Conservation (phyloP, 2,797 vertebrate genomes). For the Alauda arvensis region DNA sequence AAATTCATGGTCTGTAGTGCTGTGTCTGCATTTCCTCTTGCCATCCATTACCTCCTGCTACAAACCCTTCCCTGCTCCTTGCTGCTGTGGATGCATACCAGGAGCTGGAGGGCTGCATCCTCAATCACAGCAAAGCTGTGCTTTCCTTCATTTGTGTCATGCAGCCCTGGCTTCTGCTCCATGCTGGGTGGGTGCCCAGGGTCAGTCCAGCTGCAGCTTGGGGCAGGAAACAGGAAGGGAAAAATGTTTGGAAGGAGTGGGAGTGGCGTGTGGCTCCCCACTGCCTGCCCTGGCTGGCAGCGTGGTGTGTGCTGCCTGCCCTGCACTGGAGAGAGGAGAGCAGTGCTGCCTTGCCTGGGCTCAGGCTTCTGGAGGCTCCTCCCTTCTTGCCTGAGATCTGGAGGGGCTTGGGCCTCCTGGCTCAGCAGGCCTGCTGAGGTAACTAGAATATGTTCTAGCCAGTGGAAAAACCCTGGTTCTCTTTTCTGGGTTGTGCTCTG, state of each 20-base stretch:
- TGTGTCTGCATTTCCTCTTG: background rate
- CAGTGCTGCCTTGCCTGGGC: rapidly evolving
- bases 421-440: background rate
- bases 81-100: background rate
- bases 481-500: rapidly evolving
- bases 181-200: background rate
- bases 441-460: background rate
- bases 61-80: background rate
- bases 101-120: background rate
- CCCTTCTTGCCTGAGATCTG: background rate
- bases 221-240: background rate
- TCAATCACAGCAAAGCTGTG: rapidly evolving
- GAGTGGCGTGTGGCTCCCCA: rapidly evolving
- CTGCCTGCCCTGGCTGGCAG: background rate
- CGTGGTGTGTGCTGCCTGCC: background rate
- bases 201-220: rapidly evolving
- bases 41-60: background rate
- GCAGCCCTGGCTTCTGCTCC: background rate
- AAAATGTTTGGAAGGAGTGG: background rate
- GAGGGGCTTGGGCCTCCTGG: background rate
- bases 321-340: background rate
- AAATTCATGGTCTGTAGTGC: background rate
- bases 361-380: rapidly evolving
- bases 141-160: rapidly evolving
- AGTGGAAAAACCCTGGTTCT: background rate